Evolutionary conservation across 2,888 invertebrate genomes (phyloP), one percentile per base, ranked within the genome.

Genomic region (Torymus texanus): DNA sequence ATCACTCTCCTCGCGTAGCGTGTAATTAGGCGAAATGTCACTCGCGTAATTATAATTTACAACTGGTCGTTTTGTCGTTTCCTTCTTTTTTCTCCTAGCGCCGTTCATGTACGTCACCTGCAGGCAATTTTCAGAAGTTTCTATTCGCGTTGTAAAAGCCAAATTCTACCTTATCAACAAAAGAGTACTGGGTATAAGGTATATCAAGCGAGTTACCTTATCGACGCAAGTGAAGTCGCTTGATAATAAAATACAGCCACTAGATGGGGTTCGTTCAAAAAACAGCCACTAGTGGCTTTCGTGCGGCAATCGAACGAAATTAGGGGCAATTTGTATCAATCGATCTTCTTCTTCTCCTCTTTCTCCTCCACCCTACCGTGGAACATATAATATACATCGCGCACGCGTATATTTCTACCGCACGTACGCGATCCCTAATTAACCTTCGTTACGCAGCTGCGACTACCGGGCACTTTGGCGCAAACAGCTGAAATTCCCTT

Each of bases 281-380:
- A 8, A 41, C 41, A 5, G 41, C 41, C 8, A 41, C 8, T 8
- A 8, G 41, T 8, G 8, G 41, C 61, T 56, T 73, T 53, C 41
- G 41, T 61, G 58, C 71, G 82, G 81, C 84, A 84, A 88, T 87
- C 83, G 83, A 82, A 82, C 80, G 75, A 83, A 87, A 87, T 87
- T 87, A 84, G 83, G 84, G 83, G 24, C 87, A 87, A 88, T 88
- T 88, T 84, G 81, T 81, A 82, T 80, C 85, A 87, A 87, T 88
- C 84, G 84, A 78, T 74, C 79, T 58, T 58, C 67, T 16, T 41
- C 56, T n/a, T 1, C 61, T 10, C 21, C 51, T 68, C 67, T 79
- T 58, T 29, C 62, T 21, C 24, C 62, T n/a, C 21, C 21, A 21
- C 21, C 2, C 61, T 10, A 8, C 24, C 51, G 61, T 68, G 61